Base-by-base conservation (phyloP, 2,113 vertebrate species). In the Corapipo altera region DNA sequence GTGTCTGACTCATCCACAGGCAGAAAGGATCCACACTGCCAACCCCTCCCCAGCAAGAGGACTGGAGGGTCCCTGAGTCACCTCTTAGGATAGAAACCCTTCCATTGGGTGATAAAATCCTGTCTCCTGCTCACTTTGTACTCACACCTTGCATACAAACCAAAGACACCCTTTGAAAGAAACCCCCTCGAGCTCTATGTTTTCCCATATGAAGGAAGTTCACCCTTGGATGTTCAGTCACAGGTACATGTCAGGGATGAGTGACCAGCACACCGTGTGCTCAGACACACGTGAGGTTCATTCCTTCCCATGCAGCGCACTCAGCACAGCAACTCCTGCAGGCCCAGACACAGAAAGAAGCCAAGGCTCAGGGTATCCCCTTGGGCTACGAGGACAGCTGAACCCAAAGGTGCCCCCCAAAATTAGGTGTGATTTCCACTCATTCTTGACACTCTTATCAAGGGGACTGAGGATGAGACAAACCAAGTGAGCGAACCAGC, bases 281-380 rank as follows among this genome's bases (percentile, higher is more conserved):
- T 61, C 44, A 11, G 49, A n/a, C 30, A 5, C 18, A 15, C 0
- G 2, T 12, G 16, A 7, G 33, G 37, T 37, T 77, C 52, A 11
- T 3, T 23, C 43, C 3, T 33, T 12, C n/a, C 15, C 4, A 0
- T 2, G 32, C 11, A 3, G 16, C 1, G 11, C 65, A 2, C 27
- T 33, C 12, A 1, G 22, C 6, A 27, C 44, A 21, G 0, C 21
- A 87, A 37, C 65, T 73, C 4, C 59, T 27, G 37, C 52, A 39
- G 35, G 32, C 24, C 51, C 58, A 12, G 12, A 11, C 0, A 23
- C 1, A 49, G 15, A 33, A 46, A 26, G 55, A 41, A 61, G 4
- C 0, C 24, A 16, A 51, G 28, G 81, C 46, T 35, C 13, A 11
- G 32, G 49, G 37, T 14, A 5, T 11, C 24, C 30, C 23, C 64